Percentiles rank a stretch among this genome's conserved stretches.
Conservation (phyloP, 1,140 invertebrate genomes). For the Nymphalis io region DNA sequence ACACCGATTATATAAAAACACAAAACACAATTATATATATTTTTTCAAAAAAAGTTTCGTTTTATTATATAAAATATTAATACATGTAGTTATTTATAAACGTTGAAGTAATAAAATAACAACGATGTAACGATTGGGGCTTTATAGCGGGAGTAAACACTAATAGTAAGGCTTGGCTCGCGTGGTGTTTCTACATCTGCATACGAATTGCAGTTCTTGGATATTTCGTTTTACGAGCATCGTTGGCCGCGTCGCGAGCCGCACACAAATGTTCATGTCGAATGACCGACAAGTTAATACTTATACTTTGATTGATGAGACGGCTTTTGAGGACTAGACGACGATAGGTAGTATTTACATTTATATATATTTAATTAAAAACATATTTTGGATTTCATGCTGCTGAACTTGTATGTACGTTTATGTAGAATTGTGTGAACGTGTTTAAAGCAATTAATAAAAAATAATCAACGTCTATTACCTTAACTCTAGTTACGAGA, state of each 20-base stretch:
- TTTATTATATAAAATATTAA: not conserved
- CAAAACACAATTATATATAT: not conserved
- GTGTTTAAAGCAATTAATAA: too few relatives aligned
- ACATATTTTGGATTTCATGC: too few relatives aligned
- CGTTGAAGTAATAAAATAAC: not conserved
- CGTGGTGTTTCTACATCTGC: conserved; percentile 53
- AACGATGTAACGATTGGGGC: not conserved
- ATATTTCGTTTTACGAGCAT: conserved; percentile 42
- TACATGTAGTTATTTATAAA: too few relatives aligned
- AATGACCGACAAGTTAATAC: conserved; percentile 46
- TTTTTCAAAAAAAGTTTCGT: too few relatives aligned
- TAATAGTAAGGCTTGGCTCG: conserved; percentile 19
- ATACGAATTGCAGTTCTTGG: conserved; percentile 53
- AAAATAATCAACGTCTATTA: too few relatives aligned
- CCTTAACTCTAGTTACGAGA: too few relatives aligned
- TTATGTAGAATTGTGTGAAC: too few relatives aligned
- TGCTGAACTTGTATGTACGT: too few relatives aligned
- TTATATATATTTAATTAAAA: too few relatives aligned
- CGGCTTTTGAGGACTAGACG: conserved; percentile 5
- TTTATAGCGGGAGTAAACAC: conserved; percentile 10
- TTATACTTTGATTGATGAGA: conserved; percentile 38
- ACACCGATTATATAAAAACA: not conserved
- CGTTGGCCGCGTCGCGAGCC: conserved; percentile 7
- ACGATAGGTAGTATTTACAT: too few relatives aligned
- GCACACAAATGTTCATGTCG: conserved; percentile 30